Conservation (phyloP, 2,113 vertebrate genomes). For the Crotophaga sulcirostris region DNA sequence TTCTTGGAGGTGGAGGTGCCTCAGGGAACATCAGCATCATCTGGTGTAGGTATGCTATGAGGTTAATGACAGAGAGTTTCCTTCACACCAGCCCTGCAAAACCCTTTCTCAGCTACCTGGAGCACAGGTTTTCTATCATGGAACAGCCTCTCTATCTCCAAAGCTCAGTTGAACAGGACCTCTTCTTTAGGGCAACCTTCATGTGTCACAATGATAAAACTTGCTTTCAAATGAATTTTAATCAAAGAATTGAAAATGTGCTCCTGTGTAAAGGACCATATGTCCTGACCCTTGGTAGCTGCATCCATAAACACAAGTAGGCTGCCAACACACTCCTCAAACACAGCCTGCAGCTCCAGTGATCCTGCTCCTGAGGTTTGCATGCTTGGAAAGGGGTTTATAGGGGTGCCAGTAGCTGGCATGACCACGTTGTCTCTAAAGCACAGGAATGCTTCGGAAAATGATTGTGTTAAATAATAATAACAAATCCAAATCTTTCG, state of each 20-base stretch:
- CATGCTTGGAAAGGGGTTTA: neutral
- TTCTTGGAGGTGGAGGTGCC: neutral
- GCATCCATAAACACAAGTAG: neutral
- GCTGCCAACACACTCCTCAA: neutral
- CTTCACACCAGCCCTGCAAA: neutral
- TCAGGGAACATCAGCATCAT: neutral
- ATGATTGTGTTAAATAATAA: neutral
- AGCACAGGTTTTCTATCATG: neutral
- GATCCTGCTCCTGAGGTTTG: neutral
- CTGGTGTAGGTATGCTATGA: neutral
- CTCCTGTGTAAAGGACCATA: neutral
- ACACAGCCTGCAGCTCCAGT: neutral
- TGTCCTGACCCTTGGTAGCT: neutral
- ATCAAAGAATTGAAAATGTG: neutral
- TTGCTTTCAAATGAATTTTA: neutral
- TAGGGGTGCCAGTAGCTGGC: neutral
- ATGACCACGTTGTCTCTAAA: rapidly evolving
- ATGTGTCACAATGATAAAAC: neutral
- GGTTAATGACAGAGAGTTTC: neutral
- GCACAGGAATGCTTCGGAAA: neutral
- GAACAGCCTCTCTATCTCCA: neutral
- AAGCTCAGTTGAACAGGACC: neutral
- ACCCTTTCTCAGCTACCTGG: neutral
- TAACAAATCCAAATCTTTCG: neutral
- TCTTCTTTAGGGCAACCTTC: neutral